These are phyloP conservation scores for Napeogenes inachia DNA, from an alignment of 2,888 invertebrate species.

Conservation along the genomic window DNA sequence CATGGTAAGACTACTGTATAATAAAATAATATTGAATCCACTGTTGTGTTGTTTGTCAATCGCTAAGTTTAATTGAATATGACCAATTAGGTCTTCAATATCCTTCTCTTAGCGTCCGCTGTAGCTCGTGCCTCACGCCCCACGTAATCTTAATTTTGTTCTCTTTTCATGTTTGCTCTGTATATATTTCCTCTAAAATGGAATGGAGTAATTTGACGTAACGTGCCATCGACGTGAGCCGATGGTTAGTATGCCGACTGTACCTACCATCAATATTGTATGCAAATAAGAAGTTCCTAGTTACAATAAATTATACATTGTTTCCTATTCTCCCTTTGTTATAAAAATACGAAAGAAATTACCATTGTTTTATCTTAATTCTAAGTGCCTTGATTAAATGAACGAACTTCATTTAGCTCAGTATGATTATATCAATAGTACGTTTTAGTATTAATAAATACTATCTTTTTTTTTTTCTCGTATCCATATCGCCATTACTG, in stretches of 20 bases:
- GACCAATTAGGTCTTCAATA: not conserved
- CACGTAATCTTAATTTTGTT: conserved; percentile 68
- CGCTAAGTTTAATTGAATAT: too few relatives aligned
- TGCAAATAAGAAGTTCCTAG: conserved; percentile 46
- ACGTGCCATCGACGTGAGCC: conserved; percentile 56
- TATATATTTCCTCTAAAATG: conserved; percentile 73
- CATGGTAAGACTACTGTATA: too few relatives aligned
- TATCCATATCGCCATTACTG: too few relatives aligned
- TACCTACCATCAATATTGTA: conserved; percentile 43
- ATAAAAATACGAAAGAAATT: not conserved
- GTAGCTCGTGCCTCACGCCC: conserved; percentile 36
- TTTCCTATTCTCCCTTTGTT: conserved; percentile 23
- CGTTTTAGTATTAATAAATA: too few relatives aligned
- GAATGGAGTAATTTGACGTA: conserved; percentile 69
- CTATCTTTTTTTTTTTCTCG: too few relatives aligned
- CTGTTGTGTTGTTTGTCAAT: too few relatives aligned
- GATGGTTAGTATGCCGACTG: conserved; percentile 28
- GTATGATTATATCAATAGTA: too few relatives aligned
- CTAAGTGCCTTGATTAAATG: too few relatives aligned
- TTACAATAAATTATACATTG: conserved; percentile 50
- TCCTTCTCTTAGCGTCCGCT: conserved; percentile 30
- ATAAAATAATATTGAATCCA: too few relatives aligned
- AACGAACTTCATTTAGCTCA: too few relatives aligned
- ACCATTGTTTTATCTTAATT: too few relatives aligned
- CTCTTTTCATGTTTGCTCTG: conserved; percentile 75